phyloP scores from a whole-genome alignment of 2,888 invertebrate genomes.

The Melanargia galathea region DNA sequence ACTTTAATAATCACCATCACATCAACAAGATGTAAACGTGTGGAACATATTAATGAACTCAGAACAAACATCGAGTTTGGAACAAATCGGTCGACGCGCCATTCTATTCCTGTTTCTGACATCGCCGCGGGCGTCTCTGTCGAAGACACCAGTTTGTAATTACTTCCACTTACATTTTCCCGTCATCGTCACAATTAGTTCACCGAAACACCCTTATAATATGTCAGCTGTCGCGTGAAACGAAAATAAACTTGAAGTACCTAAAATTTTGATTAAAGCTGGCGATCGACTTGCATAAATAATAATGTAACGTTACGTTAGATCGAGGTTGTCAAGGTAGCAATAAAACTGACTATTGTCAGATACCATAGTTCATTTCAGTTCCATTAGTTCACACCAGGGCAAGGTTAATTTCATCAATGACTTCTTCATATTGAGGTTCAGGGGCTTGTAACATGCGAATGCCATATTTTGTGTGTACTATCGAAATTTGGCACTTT shows the following conservation, averaged over 20 bases:
- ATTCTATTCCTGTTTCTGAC: slow-evolving; percentile 77
- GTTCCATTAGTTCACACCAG: neutral
- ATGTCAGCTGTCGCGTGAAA: slow-evolving; percentile 47
- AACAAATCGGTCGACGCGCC: slow-evolving; percentile 52
- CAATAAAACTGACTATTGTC: no score
- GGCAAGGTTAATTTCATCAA: neutral
- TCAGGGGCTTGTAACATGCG: neutral
- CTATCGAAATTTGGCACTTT: slow-evolving; percentile 3
- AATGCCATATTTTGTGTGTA: slow-evolving; percentile 6
- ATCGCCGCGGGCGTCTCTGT: slow-evolving; percentile 65
- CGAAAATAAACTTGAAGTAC: slow-evolving; percentile 37
- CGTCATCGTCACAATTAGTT: slow-evolving; percentile 58
- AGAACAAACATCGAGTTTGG: slow-evolving; percentile 46
- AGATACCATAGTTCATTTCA: no score
- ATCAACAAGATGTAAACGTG: slow-evolving; percentile 7
- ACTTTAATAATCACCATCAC: neutral
- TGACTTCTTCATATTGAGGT: neutral
- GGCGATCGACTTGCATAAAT: no score
- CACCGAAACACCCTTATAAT: slow-evolving; percentile 42
- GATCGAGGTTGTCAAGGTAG: no score
- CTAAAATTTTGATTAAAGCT: slow-evolving; percentile 15
- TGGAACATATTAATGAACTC: slow-evolving; percentile 15
- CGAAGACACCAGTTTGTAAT: slow-evolving; percentile 68
- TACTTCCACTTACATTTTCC: slow-evolving; percentile 67
- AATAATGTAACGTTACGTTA: no score